Percentiles rank a stretch among this genome's conserved stretches.
phyloP scores from a whole-genome alignment of 2,888 invertebrate species.

The Rhopalosiphum nymphaeae region DNA sequence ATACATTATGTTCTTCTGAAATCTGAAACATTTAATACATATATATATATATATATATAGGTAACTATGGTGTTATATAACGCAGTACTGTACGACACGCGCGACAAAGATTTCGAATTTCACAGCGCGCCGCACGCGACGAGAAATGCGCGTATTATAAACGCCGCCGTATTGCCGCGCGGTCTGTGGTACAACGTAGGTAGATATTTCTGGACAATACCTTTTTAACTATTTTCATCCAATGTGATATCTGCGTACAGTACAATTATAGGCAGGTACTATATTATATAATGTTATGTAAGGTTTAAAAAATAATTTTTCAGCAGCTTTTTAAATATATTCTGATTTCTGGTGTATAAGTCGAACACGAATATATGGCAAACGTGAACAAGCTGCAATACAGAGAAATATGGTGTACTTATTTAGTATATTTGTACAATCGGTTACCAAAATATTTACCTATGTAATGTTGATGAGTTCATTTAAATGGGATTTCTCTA shows the following conservation, averaged over 20 bases:
- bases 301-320: neutral
- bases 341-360: neutral
- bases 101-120: neutral
- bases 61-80: neutral
- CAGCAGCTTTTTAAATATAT: neutral
- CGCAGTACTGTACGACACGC: neutral
- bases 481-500: neutral
- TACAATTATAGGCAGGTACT: neutral
- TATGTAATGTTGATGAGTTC: neutral
- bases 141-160: neutral
- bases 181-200: neutral
- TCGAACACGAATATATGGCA: neutral
- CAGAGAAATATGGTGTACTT: neutral
- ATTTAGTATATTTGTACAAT: neutral
- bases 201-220: neutral
- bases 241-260: neutral
- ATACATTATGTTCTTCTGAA: neutral
- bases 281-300: neutral
- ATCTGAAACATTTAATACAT: neutral
- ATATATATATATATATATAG: neutral
- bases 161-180: neutral
- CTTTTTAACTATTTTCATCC: neutral
- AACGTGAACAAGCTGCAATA: too few species aligned
- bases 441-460: neutral
- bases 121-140: conserved; percentile 15